Evolutionary conservation across 2,797 vertebrate genomes (phyloP), one percentile per base, ranked within the genome.

Genomic region (Lepilemur septentrionalis): DNA sequence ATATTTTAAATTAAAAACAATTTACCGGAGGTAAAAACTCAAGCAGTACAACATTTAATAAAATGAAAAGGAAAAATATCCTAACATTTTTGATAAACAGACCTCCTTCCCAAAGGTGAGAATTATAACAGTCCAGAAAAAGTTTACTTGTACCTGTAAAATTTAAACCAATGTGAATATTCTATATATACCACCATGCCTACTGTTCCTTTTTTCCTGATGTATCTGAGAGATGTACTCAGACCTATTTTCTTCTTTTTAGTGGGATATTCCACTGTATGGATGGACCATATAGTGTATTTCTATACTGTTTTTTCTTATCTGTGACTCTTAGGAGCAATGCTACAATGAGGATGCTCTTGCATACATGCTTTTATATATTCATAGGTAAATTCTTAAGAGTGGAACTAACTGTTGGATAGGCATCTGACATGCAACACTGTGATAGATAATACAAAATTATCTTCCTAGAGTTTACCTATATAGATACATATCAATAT

Each of bases 1-100:
- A 65, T 48, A 92, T 81, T 94, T 92, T 48, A 91, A 89, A 73
- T 69, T 73, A 79, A 93, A 97, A 89, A 35, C 25, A 84, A 93
- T 86, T 91, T 76, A 73, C 48, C 93, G 12, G 87, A 63, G 73
- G 61, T 72, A 82, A 48, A 96, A 90, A 57, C 57, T 84, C 22
- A 92, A 83, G 59, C 3, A 96, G 20, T 73, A 86, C 13, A 89
- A 86, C 90, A 82, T 32, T 43, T 73, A 41, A 75, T 88, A 80
- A 95, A 94, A 80, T 81, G 41, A 85, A 63, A 80, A 89, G 30
- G 52, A 85, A 70, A 75, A 89, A 25, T 78, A 10, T 59, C 83
- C 22, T 10, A 81, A 89, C 5, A 78, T 13, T 82, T 38, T 61
- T 90, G 65, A 59, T 11, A 79, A 78, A 73, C 4, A 65, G 67